Base-by-base conservation (phyloP, 2,888 invertebrate genomes). In the Pilophorus perplexus region DNA sequence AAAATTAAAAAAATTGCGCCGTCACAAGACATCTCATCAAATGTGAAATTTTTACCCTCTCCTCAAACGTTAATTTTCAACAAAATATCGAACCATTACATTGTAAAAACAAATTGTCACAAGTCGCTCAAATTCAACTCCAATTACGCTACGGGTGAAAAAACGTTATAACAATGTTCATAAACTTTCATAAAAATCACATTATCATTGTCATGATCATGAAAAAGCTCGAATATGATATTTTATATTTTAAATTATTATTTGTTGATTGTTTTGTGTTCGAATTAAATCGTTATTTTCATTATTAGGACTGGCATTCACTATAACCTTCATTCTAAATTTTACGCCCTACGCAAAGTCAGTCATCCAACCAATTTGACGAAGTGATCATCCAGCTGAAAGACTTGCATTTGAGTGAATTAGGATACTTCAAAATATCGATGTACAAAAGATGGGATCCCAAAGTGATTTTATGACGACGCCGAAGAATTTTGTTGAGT, bases 191-290 rank as follows among this genome's bases (percentile, higher is more conserved):
- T 42, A 60, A 60, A 44, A 60, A 60, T 69, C 69, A 69, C 69
- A 69, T 64, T 59, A 42, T 69, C 68, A 69, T 69, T 69, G 69
- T 69, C 69, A 59, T 67, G 62, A 67, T 64, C 52, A 59, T 69
- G n/a, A n/a, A 67, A 67, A 69, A 69, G 69, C 69, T 69, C 69
- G 69, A 69, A 52, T 52, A 64, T 64, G 52, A 52, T 52, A 64
- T 48, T 48, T 20, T 50, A 50, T 50, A 25, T 50, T 50, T 50
- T 50, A 44, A 14, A 14, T 42, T 18, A 27, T 25, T 16, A 23
- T 38, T 64, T 50, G 52, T 64, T 64, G 64, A 52, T 50, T 64
- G 38, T 60, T n/a, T 33, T 28, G 14, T 25, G 25, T 50, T 25
- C 14, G n/a, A 50, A 50, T 50, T 5, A n/a, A 50, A 44, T 22